A percentile compares a stretch with the other conserved stretches of the same genome.
Conservation (phyloP, 2,797 vertebrate genomes). For the Phyllotis vaccarum region DNA sequence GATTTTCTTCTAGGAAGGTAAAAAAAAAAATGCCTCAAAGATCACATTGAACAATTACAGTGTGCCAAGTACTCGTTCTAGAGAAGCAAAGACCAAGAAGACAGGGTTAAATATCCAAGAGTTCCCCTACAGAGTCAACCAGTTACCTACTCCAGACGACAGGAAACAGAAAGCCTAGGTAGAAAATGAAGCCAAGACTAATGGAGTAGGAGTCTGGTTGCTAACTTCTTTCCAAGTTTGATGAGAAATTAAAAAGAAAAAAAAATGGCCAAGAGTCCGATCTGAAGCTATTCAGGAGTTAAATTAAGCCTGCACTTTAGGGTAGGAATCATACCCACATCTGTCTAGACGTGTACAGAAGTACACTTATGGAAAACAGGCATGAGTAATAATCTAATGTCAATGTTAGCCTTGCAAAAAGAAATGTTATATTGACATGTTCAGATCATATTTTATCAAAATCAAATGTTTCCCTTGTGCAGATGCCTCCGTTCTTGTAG, state of each 20-base stretch:
- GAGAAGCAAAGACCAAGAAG: not conserved
- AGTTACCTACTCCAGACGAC: not conserved
- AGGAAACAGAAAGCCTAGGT: not conserved
- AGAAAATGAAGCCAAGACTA: not conserved
- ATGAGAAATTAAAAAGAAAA: not conserved
- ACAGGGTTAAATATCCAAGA: not conserved
- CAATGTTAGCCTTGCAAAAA: not conserved
- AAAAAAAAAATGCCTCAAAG: not conserved
- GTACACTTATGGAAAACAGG: constrained; percentile 5
- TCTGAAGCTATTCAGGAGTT: not conserved
- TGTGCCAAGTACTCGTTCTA: not conserved
- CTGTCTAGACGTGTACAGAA: not conserved
- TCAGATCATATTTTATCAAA: constrained; percentile 12
- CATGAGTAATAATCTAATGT: not conserved
- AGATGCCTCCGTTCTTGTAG: not conserved
- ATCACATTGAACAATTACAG: not conserved
- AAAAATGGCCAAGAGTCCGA: not conserved
- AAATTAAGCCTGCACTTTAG: not conserved
- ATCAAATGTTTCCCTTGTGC: not conserved
- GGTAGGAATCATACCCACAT: not conserved
- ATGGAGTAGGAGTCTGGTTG: not conserved
- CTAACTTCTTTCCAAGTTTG: not conserved
- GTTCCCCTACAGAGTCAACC: not conserved
- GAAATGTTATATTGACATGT: not conserved
- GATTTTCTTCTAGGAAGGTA: not conserved